Evolutionary conservation across 2,888 invertebrate species (phyloP).

Genomic region (Euplagia quadripunctaria): DNA sequence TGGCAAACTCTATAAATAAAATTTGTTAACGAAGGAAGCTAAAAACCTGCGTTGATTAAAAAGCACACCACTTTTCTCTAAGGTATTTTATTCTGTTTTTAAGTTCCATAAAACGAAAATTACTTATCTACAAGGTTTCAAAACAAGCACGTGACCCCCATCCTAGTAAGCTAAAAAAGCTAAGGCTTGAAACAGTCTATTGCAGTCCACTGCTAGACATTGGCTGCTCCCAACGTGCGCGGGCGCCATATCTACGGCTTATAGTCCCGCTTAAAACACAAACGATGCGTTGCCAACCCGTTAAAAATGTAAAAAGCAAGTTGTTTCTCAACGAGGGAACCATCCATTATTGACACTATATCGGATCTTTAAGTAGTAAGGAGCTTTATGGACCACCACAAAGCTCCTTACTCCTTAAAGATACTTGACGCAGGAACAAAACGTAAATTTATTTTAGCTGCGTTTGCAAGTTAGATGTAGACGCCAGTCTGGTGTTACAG

Average conservation of each 20-base stretch:
- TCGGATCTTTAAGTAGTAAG: neutral
- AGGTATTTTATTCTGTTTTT: neutral
- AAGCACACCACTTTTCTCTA: neutral
- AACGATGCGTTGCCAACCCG: too few relatives aligned
- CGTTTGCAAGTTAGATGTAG: neutral
- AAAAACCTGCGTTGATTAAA: neutral
- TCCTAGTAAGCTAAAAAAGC: too few relatives aligned
- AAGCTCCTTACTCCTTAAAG: too few relatives aligned
- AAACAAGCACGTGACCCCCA: too few relatives aligned
- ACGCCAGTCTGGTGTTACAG: neutral
- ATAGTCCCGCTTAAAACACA: too few relatives aligned
- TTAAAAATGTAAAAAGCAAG: neutral
- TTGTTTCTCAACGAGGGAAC: neutral
- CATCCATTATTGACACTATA: neutral
- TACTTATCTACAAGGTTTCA: too few relatives aligned
- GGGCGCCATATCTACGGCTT: too few relatives aligned
- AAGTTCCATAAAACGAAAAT: too few relatives aligned
- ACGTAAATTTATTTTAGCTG: neutral
- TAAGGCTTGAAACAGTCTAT: too few relatives aligned
- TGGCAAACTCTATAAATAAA: neutral
- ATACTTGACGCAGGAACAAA: neutral
- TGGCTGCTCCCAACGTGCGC: too few relatives aligned
- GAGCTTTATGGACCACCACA: neutral
- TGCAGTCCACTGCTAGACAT: too few relatives aligned
- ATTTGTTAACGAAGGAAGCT: neutral